These are phyloP conservation scores for Metaphire vulgaris DNA, from an alignment of 1,140 invertebrate species.

Conservation along the genomic window DNA sequence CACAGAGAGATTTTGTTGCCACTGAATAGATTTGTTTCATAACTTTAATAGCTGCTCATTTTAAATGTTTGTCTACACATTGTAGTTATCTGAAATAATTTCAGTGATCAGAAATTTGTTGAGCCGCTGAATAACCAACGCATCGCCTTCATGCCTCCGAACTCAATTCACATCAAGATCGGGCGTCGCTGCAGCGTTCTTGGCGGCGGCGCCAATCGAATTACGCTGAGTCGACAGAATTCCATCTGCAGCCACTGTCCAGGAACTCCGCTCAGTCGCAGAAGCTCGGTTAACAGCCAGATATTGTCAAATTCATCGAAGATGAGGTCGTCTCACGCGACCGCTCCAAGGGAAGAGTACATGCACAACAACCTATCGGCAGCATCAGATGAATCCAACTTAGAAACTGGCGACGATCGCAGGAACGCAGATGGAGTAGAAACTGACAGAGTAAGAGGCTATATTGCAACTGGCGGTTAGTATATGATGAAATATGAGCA, in stretches of 20 bases:
- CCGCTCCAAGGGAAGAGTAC: background rate
- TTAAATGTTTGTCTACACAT: too few species aligned
- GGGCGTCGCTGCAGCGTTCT: background rate
- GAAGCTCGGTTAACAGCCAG: background rate
- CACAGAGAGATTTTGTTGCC: too few species aligned
- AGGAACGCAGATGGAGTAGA: background rate
- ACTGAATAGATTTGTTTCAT: too few species aligned
- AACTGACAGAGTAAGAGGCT: background rate
- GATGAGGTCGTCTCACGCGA: background rate
- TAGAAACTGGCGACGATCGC: background rate
- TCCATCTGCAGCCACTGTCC: background rate
- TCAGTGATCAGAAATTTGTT: background rate
- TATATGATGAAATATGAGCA: too few species aligned
- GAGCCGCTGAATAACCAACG: background rate
- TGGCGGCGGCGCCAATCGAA: background rate
- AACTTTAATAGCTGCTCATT: too few species aligned
- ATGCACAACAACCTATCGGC: background rate
- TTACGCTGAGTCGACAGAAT: background rate
- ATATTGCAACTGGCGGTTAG: too few species aligned
- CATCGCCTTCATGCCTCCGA: background rate
- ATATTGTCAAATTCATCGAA: background rate
- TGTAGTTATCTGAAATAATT: too few species aligned
- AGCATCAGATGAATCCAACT: background rate
- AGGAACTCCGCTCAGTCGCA: background rate
- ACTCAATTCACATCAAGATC: background rate